Percentiles rank a stretch among this genome's conserved stretches.
phyloP scores from a whole-genome alignment of 2,113 vertebrate species.

The Seriola aureovittata region DNA sequence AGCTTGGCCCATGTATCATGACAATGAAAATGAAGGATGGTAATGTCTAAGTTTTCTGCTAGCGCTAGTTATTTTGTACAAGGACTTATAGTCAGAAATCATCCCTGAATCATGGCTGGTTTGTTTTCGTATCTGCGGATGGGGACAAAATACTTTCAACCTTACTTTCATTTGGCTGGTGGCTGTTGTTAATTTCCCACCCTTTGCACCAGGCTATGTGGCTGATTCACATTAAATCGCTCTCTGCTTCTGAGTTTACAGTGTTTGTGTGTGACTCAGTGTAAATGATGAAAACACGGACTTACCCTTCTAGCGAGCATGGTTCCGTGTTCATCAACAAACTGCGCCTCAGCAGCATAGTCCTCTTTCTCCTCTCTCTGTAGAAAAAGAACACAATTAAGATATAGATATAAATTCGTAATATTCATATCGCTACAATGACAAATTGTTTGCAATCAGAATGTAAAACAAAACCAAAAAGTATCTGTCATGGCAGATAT shows the following conservation, averaged over 20 bases:
- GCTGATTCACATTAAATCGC: constrained; percentile 25
- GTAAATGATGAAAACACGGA: constrained; percentile 46
- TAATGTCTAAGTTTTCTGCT: too few species aligned
- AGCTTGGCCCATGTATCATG: neutral
- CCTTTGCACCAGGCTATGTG: constrained; percentile 7
- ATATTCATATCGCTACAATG: neutral
- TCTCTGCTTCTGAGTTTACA: constrained; percentile 1
- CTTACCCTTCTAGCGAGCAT: constrained; percentile 90
- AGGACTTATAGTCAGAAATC: neutral
- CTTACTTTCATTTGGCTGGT: constrained; percentile 28
- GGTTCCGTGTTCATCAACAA: constrained; percentile 91
- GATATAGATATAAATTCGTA: neutral
- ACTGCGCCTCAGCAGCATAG: constrained; percentile 88
- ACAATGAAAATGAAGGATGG: too few species aligned
- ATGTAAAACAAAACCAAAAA: constrained; percentile 36
- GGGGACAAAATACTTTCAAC: neutral
- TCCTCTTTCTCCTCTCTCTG: constrained; percentile 90
- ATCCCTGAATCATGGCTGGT: constrained; percentile 28
- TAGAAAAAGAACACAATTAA: constrained; percentile 14
- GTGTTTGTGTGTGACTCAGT: constrained; percentile 36
- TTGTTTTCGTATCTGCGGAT: constrained; percentile 11
- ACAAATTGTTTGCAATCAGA: constrained; percentile 6
- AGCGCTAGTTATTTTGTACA: too few species aligned
- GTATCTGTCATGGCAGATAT: constrained; percentile 21
- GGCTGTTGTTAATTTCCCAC: constrained; percentile 38